Evolutionary conservation across 2,888 invertebrate genomes (phyloP), one percentile per base, ranked within the genome.

Genomic region (Pterobdella sp.): DNA sequence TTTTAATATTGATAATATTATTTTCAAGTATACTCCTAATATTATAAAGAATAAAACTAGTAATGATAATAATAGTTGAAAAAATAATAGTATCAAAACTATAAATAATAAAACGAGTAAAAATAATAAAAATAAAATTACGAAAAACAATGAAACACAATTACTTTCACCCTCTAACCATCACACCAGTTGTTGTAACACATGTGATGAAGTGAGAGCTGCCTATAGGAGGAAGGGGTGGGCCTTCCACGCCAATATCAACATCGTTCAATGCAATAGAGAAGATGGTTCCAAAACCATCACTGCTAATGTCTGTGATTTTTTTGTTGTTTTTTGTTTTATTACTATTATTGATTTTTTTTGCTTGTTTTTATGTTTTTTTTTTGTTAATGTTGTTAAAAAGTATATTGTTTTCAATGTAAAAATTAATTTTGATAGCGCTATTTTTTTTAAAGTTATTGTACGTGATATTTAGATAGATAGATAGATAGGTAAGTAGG

Each of bases 191-290:
- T 97, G 96, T 83, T 98, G 97, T 83, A 94, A 95, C 82, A 93
- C 93, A 22, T 98, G 98, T 85, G 93, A 94, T 76, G 93, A 95
- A 73, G 94, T 98, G 0, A 88, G 91, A 83, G 91, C 92, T 82
- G 96, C 96, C 0, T 98, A 98, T 82, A 88, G 91, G 78, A 83
- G 87, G 77, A 89, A 89, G 82, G 90, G 91, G 77, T 96, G 95
- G 91, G 93, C 92, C 75, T 87, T 91, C 78, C 89, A 89, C 34
- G 89, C 90, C 79, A 86, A 90, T 35, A 88, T 90, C 73, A 88
- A 88, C 75, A 90, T 97, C 79, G 90, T 90, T 78, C 97, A 98
- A 84, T 98, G 97, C 84, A 90, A 91, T 84, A 88, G 91, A 81
- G 91, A 91, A 81, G 88, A 89, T 4, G 75, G 89, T 76, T 86